Conservation (phyloP, 2,888 invertebrate species). For the Euproctis similis region DNA sequence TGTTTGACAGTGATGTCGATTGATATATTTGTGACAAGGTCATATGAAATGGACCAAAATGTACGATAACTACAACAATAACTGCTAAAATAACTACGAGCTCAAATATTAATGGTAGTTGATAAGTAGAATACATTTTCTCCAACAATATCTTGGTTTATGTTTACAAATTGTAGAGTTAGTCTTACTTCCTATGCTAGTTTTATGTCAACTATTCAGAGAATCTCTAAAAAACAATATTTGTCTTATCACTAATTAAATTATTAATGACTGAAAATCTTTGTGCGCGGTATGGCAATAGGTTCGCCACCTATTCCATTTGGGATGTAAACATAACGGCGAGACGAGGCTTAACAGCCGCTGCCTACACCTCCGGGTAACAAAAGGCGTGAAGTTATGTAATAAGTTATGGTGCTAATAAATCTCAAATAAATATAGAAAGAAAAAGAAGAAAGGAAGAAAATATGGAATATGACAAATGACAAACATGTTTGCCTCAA, state of each 20-base stretch:
- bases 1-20: background rate
- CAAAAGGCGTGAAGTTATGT: too few relatives aligned
- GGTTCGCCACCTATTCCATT: too few relatives aligned
- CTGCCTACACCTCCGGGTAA: too few relatives aligned
- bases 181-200: background rate
- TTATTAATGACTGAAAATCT: background rate
- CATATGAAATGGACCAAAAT: background rate
- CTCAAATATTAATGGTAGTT: too few relatives aligned
- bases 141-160: too few relatives aligned
- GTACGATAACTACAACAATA: too few relatives aligned
- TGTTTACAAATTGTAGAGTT: background rate
- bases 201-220: background rate
- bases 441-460: too few relatives aligned
- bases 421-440: slow-evolving; percentile 1
- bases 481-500: background rate
- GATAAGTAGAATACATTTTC: too few relatives aligned
- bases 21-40: background rate
- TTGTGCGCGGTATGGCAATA: too few relatives aligned
- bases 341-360: too few relatives aligned
- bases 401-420: background rate
- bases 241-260: background rate
- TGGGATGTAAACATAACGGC: too few relatives aligned
- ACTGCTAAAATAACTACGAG: too few relatives aligned
- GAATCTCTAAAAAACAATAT: background rate
- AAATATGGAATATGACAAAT: background rate